Base-by-base conservation (phyloP, 2,797 vertebrate species). In the Catostomus latipinnis region DNA sequence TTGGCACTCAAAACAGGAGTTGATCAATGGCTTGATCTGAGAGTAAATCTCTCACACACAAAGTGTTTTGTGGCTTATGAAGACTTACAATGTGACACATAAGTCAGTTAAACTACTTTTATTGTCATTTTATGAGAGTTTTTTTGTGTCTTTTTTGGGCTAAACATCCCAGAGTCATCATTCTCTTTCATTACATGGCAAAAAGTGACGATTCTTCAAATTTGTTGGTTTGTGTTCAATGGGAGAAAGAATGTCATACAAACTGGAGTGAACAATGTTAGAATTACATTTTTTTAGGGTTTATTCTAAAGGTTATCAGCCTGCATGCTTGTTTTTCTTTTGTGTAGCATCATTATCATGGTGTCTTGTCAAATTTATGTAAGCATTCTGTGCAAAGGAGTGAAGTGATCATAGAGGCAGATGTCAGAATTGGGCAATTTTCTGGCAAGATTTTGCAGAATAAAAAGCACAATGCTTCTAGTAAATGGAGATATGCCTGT, bases 351-450 rank as follows among this genome's bases (percentile, higher is more conserved):
- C 62, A 66, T 79, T 58, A 60, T 43, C 61, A 11, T 60, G 57
- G 45, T 57, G 46, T 18, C 62, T 67, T 10, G 5, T 80, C 71
- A 80, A 67, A 73, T 58, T 65, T 11, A 79, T n/a, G 69, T 72
- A 34, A 34, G 34, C 34, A 4, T 34, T 34, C 34, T 34, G 34
- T 34, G 34, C 34, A 34, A 34, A 34, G 34, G 34, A 34, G 34
- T 3, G 57, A 57, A 74, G 52, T 61, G 18, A 84, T 82, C 66
- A 49, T 56, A 43, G 76, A 71, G 11, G 65, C 54, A 16, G 16
- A 68, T 77, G 45, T 69, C 53, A 49, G 45, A 77, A 79, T 73
- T 73, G 61, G 43, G 60, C 61, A 58, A 72, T 78, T 78, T 78
- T 78, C 76, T 18, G 14, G 14, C 46, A 63, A 71, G 12, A 50